Percentiles rank a stretch among this genome's conserved stretches.
Conservation (phyloP, 2,797 vertebrate species). For the Lemur catta region DNA sequence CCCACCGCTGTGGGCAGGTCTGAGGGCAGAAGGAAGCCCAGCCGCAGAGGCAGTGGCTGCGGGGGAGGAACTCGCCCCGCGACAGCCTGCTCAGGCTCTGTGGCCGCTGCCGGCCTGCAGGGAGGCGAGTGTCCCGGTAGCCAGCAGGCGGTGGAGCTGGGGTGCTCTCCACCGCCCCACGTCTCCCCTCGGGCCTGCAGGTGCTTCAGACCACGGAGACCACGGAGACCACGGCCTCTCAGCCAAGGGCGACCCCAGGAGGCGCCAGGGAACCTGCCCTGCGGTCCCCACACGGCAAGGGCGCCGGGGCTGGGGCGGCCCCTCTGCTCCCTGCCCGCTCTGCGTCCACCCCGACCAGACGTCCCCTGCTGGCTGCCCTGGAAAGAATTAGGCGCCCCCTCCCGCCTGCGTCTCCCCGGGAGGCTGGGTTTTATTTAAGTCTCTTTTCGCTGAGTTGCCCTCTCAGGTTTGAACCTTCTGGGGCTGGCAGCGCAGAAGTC, state of each 20-base stretch:
- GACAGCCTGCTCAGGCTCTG: not conserved
- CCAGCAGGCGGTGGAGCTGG: not conserved
- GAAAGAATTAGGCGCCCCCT: not conserved
- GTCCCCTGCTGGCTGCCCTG: not conserved
- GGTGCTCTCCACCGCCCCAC: not conserved
- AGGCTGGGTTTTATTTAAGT: not conserved
- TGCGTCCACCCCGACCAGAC: not conserved
- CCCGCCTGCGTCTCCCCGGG: accelerated
- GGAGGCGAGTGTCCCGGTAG: not conserved
- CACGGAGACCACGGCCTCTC: not conserved
- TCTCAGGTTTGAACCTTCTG: not conserved
- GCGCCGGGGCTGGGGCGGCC: too few species aligned
- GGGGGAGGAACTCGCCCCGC: too few species aligned
- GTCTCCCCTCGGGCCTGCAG: not conserved
- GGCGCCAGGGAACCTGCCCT: not conserved
- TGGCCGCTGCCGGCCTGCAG: not conserved
- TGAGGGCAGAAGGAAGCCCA: not conserved
- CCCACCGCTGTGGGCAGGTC: not conserved
- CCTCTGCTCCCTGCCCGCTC: not conserved
- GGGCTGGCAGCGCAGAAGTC: not conserved
- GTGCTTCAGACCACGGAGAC: not conserved
- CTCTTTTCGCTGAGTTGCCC: accelerated
- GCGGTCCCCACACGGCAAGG: not conserved
- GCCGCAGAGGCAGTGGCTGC: not conserved
- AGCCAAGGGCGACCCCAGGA: not conserved